phyloP scores from a whole-genome alignment of 2,888 invertebrate species.

The Troglohyphantes excavatus region DNA sequence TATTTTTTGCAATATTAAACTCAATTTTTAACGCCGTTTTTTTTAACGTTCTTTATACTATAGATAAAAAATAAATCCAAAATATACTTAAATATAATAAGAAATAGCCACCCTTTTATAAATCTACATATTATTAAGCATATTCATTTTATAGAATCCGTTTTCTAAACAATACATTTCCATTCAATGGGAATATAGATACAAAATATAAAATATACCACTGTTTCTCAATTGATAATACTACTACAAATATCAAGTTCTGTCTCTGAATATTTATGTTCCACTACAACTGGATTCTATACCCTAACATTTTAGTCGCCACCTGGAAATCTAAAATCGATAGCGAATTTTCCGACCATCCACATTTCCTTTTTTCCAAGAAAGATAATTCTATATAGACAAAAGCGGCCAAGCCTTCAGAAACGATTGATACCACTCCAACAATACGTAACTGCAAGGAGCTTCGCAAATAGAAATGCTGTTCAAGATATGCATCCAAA shows the following conservation, averaged over 20 bases:
- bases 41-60: too few species aligned
- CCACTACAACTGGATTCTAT: background rate
- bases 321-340: constrained; percentile 26
- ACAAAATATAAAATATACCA: too few species aligned
- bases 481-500: background rate
- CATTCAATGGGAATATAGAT: too few species aligned
- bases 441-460: background rate
- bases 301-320: background rate
- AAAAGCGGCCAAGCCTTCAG: background rate
- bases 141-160: too few species aligned
- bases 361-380: constrained; percentile 3
- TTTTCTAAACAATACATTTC: too few species aligned
- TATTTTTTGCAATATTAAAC: too few species aligned
- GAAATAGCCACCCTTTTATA: too few species aligned
- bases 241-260: background rate
- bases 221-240: background rate
- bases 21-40: too few species aligned
- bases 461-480: background rate
- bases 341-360: constrained; percentile 10
- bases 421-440: background rate
- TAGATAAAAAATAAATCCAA: too few species aligned
- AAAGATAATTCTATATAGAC: background rate
- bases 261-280: background rate
- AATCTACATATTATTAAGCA: too few species aligned
- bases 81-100: too few species aligned